Conservation (phyloP, 2,888 invertebrate species). For the Macaria liturata region DNA sequence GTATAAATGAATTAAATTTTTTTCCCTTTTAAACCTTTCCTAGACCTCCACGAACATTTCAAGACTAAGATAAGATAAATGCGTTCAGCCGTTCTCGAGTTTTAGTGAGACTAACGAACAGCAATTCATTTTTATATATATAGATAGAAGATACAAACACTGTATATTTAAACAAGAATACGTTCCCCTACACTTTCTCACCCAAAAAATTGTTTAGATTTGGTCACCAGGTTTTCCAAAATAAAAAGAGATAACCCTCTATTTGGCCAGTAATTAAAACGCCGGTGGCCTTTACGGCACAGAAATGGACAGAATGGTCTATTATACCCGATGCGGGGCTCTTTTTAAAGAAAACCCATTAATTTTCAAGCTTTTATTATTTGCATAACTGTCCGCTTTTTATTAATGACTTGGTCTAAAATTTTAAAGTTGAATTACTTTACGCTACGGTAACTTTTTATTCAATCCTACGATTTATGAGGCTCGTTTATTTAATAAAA, state of each 20-base stretch:
- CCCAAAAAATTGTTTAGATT: slow-evolving; percentile 15
- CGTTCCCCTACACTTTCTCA: neutral
- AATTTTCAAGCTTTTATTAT: slow-evolving; percentile 46
- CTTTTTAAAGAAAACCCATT: slow-evolving; percentile 41
- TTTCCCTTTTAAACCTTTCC: no score
- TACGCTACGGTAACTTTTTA: slow-evolving; percentile 22
- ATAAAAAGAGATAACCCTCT: slow-evolving; percentile 39
- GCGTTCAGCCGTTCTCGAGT: no score
- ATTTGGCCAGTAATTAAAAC: slow-evolving; percentile 58
- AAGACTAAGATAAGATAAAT: no score
- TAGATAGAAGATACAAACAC: no score
- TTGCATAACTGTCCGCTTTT: slow-evolving; percentile 45
- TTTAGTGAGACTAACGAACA: no score
- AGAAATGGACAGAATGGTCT: slow-evolving; percentile 40
- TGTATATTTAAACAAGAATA: no score
- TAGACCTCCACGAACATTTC: no score
- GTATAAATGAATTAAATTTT: no score
- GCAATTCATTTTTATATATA: no score
- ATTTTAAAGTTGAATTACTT: slow-evolving; percentile 32
- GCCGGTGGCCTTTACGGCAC: slow-evolving; percentile 48
- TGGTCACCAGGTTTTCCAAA: slow-evolving; percentile 12
- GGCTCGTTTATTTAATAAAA: slow-evolving; percentile 6
- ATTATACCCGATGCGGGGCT: slow-evolving; percentile 38
- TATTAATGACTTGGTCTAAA: slow-evolving; percentile 40
- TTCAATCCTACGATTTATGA: slow-evolving; percentile 28